Percentiles rank a stretch among this genome's conserved stretches.
Conservation (phyloP, 2,113 vertebrate species). For the Arizona elegans region DNA sequence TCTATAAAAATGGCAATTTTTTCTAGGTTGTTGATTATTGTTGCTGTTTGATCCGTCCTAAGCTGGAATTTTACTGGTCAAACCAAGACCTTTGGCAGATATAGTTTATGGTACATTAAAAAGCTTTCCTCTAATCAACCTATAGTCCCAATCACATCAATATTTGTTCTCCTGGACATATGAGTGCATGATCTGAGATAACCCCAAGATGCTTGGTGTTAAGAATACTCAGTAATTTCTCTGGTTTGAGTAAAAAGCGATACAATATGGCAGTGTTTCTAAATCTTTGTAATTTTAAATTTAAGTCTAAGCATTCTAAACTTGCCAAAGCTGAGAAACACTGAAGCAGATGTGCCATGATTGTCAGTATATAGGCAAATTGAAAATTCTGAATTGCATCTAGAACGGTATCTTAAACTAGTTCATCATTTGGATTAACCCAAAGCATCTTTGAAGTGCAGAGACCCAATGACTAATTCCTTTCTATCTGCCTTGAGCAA, state of each 20-base stretch:
- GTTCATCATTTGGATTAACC: background rate
- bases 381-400: background rate
- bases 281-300: background rate
- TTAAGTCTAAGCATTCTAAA: background rate
- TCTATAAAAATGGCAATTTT: background rate
- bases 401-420: background rate
- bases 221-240: background rate
- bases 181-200: background rate
- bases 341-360: background rate
- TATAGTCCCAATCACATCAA: background rate
- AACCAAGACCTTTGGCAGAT: background rate
- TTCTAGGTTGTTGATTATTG: background rate
- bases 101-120: background rate
- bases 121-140: background rate
- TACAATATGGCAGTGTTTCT: background rate
- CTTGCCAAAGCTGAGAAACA: background rate
- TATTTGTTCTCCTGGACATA: background rate
- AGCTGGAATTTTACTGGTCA: background rate
- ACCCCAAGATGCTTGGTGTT: background rate
- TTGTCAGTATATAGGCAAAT: background rate
- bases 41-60: background rate
- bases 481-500: background rate
- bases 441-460: background rate
- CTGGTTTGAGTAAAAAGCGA: background rate
- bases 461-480: background rate